phyloP scores from a whole-genome alignment of 2,888 invertebrate genomes.

The Drosophila ochracea region DNA sequence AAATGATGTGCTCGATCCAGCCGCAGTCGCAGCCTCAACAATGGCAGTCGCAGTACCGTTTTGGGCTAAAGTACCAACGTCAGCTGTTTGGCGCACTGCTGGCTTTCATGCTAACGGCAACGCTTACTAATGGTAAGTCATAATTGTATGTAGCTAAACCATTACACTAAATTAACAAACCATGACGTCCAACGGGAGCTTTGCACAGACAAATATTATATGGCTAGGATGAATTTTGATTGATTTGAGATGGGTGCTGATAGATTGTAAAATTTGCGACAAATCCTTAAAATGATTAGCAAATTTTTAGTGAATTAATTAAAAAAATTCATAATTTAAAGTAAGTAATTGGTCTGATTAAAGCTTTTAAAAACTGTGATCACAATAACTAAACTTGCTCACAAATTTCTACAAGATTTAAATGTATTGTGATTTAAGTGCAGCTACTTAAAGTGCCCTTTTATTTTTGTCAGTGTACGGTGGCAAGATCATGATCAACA shows the following conservation, averaged over 20 bases:
- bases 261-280: background rate
- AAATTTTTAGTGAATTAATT: background rate
- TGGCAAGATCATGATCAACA: conserved; percentile 29
- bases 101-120: conserved; percentile 61
- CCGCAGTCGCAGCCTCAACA: conserved; percentile 31
- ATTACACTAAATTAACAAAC: conserved; percentile 13
- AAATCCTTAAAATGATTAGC: background rate
- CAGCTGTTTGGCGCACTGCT: conserved; percentile 77
- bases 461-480: conserved; percentile 5
- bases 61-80: conserved; percentile 51
- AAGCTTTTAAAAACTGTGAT: background rate
- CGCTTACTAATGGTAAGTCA: conserved; percentile 71
- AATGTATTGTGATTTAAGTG: background rate
- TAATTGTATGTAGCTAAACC: background rate
- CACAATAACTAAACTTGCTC: background rate
- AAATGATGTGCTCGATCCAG: conserved; percentile 75
- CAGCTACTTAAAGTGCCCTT: too few relatives aligned
- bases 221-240: background rate
- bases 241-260: background rate
- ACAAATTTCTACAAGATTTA: background rate
- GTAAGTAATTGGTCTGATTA: background rate
- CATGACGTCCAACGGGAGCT: background rate
- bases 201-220: background rate
- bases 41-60: conserved; percentile 24
- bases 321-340: background rate